Evolutionary conservation across 2,797 vertebrate species (phyloP), one percentile per base, ranked within the genome.

Genomic region (Fundulus diaphanus): DNA sequence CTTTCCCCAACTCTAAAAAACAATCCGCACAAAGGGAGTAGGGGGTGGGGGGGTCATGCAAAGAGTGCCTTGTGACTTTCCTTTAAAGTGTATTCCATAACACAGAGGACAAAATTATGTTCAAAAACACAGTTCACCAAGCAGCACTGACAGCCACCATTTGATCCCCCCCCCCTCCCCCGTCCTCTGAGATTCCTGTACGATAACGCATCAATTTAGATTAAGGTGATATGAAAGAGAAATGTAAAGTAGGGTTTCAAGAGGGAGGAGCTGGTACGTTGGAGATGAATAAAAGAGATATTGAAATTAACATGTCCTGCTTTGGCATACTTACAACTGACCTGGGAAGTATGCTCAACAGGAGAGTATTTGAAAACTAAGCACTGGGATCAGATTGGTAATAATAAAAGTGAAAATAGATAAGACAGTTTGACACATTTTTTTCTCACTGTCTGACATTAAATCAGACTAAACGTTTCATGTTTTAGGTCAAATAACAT

Each of bases 181-280:
- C n/a, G n/a, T 90, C 90, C 88, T 90, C 85, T 54, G 86, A 94
- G 92, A 92, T 92, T 84, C 85, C 75, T 81, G 78, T 90, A 82
- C 82, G 91, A 91, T 92, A 94, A 88, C 82, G 78, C 90, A 89
- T 94, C 93, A 90, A 92, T 94, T 93, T 92, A 92, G 90, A 93
- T 93, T 90, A 91, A 89, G 89, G 89, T 85, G 91, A 92, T 91
- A 87, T 91, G 89, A 92, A 93, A 92, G 90, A 88, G 90, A 91
- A 92, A 90, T 91, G 90, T 83, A 85, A 92, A 91, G 79, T 24
- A 44, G 75, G 87, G 74, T 79, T 92, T 84, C 81, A 87, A 77
- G 81, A 88, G 86, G 88, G 89, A 84, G 89, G 87, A 88, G 88
- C 77, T 54, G 87, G 40, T 82, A 78, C 84, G 77, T 92, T 88